Evolutionary conservation across 2,113 vertebrate genomes (phyloP).

Genomic region (Xiphophorus couchianus): DNA sequence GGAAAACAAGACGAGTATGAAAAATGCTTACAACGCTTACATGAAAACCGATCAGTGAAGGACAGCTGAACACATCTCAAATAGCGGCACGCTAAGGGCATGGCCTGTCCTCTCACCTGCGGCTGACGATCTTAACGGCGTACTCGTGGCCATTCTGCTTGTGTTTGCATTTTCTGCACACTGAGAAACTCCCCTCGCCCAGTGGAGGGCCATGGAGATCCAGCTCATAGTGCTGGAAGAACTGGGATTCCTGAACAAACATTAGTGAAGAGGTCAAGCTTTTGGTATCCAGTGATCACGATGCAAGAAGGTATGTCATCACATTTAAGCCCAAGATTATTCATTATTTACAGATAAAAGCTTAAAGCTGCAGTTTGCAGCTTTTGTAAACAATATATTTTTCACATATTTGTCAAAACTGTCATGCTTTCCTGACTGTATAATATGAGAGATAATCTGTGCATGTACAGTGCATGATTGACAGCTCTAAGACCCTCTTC

Average conservation of each 20-base stretch:
- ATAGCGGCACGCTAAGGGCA: background rate
- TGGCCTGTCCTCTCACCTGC: slow-evolving; percentile 77
- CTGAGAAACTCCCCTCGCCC: slow-evolving; percentile 90
- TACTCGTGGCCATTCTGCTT: slow-evolving; percentile 86
- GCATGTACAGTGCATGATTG: no score
- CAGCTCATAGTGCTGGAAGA: slow-evolving; percentile 91
- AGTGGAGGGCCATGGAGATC: slow-evolving; percentile 85
- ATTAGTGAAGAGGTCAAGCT: background rate
- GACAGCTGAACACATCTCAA: background rate
- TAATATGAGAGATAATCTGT: no score
- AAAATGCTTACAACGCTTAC: background rate
- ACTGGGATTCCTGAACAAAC: slow-evolving; percentile 86
- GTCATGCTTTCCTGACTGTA: no score
- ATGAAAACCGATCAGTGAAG: background rate
- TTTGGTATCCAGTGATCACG: background rate
- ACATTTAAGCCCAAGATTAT: background rate
- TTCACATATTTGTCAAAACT: no score
- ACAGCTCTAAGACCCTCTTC: no score
- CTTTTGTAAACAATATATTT: no score
- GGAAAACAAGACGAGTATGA: background rate
- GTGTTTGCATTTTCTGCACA: slow-evolving; percentile 89
- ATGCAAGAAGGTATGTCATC: background rate
- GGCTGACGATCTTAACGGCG: slow-evolving; percentile 91
- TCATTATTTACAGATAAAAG: no score
- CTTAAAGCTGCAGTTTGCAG: no score